Evolutionary conservation across 2,888 invertebrate species (phyloP), one percentile per base, ranked within the genome.

Genomic region (Pegoplata infirma): DNA sequence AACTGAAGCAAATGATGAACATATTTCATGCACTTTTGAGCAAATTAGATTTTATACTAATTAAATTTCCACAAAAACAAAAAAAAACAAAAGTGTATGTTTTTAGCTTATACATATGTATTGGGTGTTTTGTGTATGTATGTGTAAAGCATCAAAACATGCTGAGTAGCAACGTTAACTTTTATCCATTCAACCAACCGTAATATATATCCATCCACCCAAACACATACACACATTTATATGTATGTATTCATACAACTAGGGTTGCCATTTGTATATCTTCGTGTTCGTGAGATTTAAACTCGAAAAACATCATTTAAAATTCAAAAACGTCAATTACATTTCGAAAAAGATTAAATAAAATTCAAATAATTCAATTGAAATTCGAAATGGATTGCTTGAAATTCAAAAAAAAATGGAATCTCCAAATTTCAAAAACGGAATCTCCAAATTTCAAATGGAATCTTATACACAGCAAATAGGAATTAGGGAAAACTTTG

Each of bases 41-140:
- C 89, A 88, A 88, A 88, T 88, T 88, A 88, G 88, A 88, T 88
- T 88, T 88, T 71, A 78, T 74, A 88, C 89, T 88, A 89, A 88
- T 88, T 88, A 88, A 89, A 88, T 89, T 88, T 86, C 84, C 84
- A 85, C 85, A 84, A 87, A 86, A n/a, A n/a, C n/a, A n/a, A n/a
- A n/a, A n/a, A n/a, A n/a, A 68, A 46, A 66, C 63, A 77, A 21
- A 69, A 73, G 46, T 17, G 17, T 16, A 21, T 25, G 10, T 21
- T 25, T 10, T 49, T 32, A 8, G 14, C n/a, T n/a, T 73, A 49
- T 71, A 19, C 28, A 28, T 36, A n/a, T 40, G 46, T 28, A 46
- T n/a, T 49, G 32, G 68, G 16, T 49, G 17, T 21, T 32, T 40
- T 40, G 44, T 66, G 51, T 36, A 0, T 28, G 44, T 67, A 17